Evolutionary conservation across 2,888 invertebrate species (phyloP).

Genomic region (Sylvicola cinctus): DNA sequence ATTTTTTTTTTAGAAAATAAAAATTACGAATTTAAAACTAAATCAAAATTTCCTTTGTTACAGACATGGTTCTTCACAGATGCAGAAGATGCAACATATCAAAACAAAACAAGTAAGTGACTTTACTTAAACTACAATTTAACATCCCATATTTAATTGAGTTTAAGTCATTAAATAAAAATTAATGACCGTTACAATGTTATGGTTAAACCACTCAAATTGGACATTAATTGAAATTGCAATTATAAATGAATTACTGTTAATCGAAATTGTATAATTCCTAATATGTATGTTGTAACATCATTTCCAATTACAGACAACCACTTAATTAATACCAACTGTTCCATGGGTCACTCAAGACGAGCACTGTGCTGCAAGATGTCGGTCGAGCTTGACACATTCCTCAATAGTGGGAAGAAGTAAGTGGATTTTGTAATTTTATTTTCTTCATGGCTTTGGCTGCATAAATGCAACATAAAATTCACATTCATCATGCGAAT

Average conservation of each 20-base stretch:
- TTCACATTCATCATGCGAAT: too few species aligned
- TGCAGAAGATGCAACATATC: constrained; percentile 47
- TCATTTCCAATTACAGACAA: constrained; percentile 35
- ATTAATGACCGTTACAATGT: too few species aligned
- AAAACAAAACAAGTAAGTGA: constrained; percentile 56
- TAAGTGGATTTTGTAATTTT: constrained; percentile 29
- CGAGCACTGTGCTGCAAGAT: constrained; percentile 82
- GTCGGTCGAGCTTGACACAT: constrained; percentile 76
- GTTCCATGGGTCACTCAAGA: constrained; percentile 63
- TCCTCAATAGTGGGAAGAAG: constrained; percentile 67
- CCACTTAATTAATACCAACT: constrained; percentile 80
- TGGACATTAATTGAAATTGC: too few species aligned
- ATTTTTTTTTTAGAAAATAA: too few species aligned
- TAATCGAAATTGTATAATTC: neutral
- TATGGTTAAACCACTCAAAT: too few species aligned
- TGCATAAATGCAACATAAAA: too few species aligned
- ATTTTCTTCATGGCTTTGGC: too few species aligned
- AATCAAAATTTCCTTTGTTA: constrained; percentile 13
- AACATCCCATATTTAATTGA: neutral
- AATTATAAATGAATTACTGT: too few species aligned
- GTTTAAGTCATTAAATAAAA: too few species aligned
- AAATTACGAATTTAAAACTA: too few species aligned
- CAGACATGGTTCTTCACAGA: constrained; percentile 87
- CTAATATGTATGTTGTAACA: neutral
- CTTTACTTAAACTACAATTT: too few species aligned